Conservation (phyloP, 2,113 vertebrate species). For the Rhegmatorhina hoffmannsi region DNA sequence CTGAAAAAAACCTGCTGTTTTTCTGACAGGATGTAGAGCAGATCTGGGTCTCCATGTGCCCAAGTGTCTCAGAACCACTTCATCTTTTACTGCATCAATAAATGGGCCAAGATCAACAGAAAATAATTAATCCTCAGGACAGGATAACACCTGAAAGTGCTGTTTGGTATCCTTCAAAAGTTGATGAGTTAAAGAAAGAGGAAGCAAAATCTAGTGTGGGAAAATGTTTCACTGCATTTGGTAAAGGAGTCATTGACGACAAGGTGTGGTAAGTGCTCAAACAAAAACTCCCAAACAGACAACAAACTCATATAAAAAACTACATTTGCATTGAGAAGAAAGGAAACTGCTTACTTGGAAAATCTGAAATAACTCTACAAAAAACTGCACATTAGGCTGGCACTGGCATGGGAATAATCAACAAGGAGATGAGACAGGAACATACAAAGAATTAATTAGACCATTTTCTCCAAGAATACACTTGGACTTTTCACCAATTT, state of each 20-base stretch:
- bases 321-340: background rate
- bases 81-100: background rate
- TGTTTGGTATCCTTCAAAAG: background rate
- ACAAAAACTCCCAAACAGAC: background rate
- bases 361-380: background rate
- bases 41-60: background rate
- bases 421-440: background rate
- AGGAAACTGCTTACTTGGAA: background rate
- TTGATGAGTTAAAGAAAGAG: background rate
- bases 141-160: background rate
- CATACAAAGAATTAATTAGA: background rate
- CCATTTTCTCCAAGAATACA: background rate
- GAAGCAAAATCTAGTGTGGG: background rate
- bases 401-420: background rate
- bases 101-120: background rate
- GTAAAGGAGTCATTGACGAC: background rate
- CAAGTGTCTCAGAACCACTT: background rate
- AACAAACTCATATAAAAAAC: background rate
- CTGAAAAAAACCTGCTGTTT: background rate
- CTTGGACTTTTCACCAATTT: background rate
- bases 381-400: background rate
- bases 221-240: background rate
- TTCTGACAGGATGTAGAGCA: background rate
- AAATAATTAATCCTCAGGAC: background rate
- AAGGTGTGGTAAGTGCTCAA: background rate